Percentiles rank a stretch among this genome's conserved stretches.
These are phyloP conservation scores for Globodera ellingtonae DNA, from an alignment of 1,140 invertebrate species.

Conservation along the genomic window DNA sequence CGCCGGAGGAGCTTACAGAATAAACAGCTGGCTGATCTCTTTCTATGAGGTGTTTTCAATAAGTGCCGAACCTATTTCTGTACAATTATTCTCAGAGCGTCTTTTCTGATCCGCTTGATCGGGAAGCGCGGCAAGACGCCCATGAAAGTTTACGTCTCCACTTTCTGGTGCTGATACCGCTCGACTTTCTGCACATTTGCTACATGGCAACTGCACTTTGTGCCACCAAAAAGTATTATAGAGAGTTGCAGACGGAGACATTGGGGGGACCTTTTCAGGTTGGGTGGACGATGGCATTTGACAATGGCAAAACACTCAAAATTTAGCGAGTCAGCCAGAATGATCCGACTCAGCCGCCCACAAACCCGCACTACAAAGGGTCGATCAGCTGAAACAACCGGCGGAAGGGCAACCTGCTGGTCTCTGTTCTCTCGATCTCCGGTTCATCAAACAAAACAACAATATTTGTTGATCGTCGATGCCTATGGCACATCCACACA, in stretches of 20 bases:
- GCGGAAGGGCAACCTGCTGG: background rate
- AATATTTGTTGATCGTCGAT: no score
- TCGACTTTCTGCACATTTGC: slow-evolving; percentile 48
- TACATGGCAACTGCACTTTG: slow-evolving; percentile 43
- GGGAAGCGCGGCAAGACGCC: slow-evolving; percentile 20
- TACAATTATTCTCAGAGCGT: background rate
- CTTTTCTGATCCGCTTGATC: slow-evolving; percentile 14
- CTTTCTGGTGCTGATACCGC: slow-evolving; percentile 38
- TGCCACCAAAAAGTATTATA: slow-evolving; percentile 46
- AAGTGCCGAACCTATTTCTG: background rate
- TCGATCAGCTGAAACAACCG: slow-evolving; percentile 5
- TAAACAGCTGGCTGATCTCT: slow-evolving; percentile 39
- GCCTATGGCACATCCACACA: no score
- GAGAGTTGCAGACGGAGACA: slow-evolving; percentile 25
- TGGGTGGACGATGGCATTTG: background rate
- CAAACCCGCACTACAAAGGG: slow-evolving; percentile 43
- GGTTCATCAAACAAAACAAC: no score
- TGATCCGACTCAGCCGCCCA: slow-evolving; percentile 33
- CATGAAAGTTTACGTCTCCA: slow-evolving; percentile 22
- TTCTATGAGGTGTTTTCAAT: slow-evolving; percentile 37
- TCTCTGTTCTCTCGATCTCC: background rate
- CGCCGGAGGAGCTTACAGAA: slow-evolving; percentile 30
- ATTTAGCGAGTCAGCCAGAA: slow-evolving; percentile 32
- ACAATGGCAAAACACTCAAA: background rate
- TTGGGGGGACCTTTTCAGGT: slow-evolving; percentile 15